A percentile compares a stretch with the other conserved stretches of the same genome.
These are phyloP conservation scores for Monomorium pharaonis DNA, from an alignment of 1,140 invertebrate genomes.

Conservation along the genomic window DNA sequence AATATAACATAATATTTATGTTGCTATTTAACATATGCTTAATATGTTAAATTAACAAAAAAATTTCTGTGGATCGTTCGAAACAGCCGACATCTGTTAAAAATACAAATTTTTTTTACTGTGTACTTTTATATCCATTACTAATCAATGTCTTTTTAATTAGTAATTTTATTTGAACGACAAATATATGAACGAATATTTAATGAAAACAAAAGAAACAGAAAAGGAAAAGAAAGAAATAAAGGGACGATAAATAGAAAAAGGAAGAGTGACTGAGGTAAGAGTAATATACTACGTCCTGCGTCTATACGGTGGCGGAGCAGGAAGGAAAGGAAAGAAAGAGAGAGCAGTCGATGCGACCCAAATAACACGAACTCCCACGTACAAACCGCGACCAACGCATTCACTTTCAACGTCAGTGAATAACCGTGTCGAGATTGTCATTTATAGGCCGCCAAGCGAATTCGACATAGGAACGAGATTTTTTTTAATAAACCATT, in stretches of 20 bases:
- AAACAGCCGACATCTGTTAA: no score
- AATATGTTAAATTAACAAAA: no score
- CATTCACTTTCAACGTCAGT: slow-evolving; percentile 54
- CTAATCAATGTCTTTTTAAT: no score
- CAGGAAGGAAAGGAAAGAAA: slow-evolving; percentile 56
- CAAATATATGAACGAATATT: neutral
- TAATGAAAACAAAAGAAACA: neutral
- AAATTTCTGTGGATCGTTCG: no score
- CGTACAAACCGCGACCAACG: slow-evolving; percentile 66
- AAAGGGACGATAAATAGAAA: neutral
- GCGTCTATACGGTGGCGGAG: neutral
- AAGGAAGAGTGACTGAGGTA: neutral
- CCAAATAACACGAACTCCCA: slow-evolving; percentile 79
- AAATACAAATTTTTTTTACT: no score
- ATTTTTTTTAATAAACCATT: slow-evolving; percentile 32
- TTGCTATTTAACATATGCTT: no score
- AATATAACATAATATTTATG: no score
- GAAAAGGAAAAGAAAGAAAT: neutral
- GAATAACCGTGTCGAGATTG: slow-evolving; percentile 62
- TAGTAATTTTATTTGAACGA: neutral
- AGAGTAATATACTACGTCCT: neutral
- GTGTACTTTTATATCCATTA: neutral
- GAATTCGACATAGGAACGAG: slow-evolving; percentile 4
- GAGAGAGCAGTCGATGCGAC: slow-evolving; percentile 73
- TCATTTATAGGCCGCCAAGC: slow-evolving; percentile 19